These are phyloP conservation scores for Indri indri DNA, from an alignment of 2,113 vertebrate genomes.

Conservation along the genomic window DNA sequence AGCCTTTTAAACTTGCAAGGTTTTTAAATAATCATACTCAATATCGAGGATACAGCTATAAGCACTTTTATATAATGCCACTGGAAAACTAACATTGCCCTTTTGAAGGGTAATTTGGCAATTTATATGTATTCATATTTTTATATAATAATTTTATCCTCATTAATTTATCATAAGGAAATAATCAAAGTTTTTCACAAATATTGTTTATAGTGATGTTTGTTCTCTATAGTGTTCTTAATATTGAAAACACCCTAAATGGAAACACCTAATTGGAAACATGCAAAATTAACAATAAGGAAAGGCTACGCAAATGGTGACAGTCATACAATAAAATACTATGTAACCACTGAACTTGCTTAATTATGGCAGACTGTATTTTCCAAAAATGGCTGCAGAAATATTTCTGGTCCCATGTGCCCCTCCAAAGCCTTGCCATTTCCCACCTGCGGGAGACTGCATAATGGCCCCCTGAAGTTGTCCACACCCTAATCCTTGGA, in stretches of 20 bases:
- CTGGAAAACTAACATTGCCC: not conserved
- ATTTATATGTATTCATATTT: not conserved
- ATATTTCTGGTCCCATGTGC: not conserved
- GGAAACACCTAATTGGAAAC: too few species aligned
- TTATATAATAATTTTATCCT: not conserved
- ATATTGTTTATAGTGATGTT: not conserved
- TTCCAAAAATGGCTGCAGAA: not conserved
- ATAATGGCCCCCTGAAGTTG: not conserved
- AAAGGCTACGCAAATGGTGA: not conserved
- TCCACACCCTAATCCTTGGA: not conserved
- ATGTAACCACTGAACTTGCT: not conserved
- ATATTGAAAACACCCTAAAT: not conserved
- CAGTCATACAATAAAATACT: not conserved
- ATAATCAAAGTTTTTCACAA: conserved; percentile 18
- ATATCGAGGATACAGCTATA: not conserved
- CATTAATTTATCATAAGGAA: conserved; percentile 4
- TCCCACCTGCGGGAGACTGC: not conserved
- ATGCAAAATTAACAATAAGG: not conserved
- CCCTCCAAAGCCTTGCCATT: not conserved
- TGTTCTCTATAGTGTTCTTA: not conserved
- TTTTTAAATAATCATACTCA: not conserved
- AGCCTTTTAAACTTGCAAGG: not conserved
- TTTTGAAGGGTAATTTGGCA: not conserved
- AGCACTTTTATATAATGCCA: not conserved
- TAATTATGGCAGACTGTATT: not conserved